A percentile compares a stretch with the other conserved stretches of the same genome.
Evolutionary conservation across 2,797 vertebrate genomes (phyloP).

Genomic region (Oophaga sylvatica): DNA sequence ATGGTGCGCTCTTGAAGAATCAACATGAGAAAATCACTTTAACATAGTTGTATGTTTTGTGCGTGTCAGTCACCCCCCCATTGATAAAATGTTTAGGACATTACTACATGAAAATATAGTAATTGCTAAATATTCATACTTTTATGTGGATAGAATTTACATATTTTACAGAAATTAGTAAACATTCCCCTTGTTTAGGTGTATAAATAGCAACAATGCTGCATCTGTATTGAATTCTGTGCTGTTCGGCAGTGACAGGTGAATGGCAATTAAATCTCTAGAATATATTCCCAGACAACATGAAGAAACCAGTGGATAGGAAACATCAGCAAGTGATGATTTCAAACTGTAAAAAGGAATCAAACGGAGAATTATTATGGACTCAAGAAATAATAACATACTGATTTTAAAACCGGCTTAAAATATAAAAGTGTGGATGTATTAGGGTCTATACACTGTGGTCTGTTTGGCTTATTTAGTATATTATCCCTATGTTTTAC

Average conservation of each 20-base stretch:
- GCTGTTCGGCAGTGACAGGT: background rate
- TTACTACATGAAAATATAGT: background rate
- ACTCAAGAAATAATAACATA: background rate
- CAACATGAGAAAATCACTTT: too few species aligned
- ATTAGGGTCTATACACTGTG: background rate
- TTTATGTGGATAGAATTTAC: background rate
- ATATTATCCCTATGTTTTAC: background rate
- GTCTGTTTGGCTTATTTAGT: background rate
- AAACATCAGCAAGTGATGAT: background rate
- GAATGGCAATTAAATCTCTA: conserved; percentile 26
- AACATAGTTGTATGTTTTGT: background rate
- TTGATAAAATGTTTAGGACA: background rate
- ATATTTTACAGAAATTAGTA: conserved; percentile 4
- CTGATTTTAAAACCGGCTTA: background rate
- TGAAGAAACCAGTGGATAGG: background rate
- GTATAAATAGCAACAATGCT: conserved; percentile 14
- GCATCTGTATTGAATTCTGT: background rate
- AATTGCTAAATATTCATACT: conserved; percentile 1
- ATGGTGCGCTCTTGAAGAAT: too few species aligned
- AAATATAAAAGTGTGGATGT: background rate
- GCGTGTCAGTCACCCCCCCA: background rate
- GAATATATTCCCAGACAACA: background rate
- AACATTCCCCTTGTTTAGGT: background rate
- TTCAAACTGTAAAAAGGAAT: background rate
- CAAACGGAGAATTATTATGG: background rate